Evolutionary conservation across 2,888 invertebrate species (phyloP), one percentile per base, ranked within the genome.

Genomic region (Leptothorax acervorum): DNA sequence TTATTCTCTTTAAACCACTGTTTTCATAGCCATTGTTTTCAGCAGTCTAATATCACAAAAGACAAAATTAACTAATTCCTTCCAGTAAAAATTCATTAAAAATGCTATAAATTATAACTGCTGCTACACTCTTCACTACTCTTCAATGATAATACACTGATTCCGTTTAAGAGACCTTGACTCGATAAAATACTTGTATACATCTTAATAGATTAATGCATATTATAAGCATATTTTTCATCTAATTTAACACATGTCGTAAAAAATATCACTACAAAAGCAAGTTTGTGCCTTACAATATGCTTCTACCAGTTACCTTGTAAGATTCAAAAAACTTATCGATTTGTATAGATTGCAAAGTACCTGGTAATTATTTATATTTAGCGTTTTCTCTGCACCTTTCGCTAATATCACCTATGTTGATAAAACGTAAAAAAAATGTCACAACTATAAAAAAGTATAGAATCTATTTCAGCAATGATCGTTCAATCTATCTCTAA

Each of bases 401-500:
- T 63, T 18, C 9, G 3, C 35, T 35, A 42, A 39, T 63, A 65
- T 60, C 23, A 75, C 11, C 11, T 76, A 65, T 0, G 15, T 31
- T 62, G n/a, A 75, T 35, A 4, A 75, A 63, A 63, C 12, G 8
- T 75, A 35, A 63, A 48, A 45, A 11, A 39, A 65, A 31, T 18
- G 28, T n/a, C 9, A 53, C 66, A 42, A 78, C 9, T 23, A 55
- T 28, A 68, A 45, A 55, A 57, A 78, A 66, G 12, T 68, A 55
- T 31, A 15, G 5, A 5, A 45, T 35, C 28, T 66, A 78, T 75
- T 15, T 3, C 39, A 42, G 28, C n/a, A 35, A 78, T 15, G 12
- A 31, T 45, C 23, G n/a, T 3, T 23, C 9, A 55, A 23, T 55
- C 53, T 55, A 78, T 63, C 11, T 9, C 23, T 78, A 86, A 91